Conservation (phyloP, 2,113 vertebrate species). For the Irena cyanogastra region DNA sequence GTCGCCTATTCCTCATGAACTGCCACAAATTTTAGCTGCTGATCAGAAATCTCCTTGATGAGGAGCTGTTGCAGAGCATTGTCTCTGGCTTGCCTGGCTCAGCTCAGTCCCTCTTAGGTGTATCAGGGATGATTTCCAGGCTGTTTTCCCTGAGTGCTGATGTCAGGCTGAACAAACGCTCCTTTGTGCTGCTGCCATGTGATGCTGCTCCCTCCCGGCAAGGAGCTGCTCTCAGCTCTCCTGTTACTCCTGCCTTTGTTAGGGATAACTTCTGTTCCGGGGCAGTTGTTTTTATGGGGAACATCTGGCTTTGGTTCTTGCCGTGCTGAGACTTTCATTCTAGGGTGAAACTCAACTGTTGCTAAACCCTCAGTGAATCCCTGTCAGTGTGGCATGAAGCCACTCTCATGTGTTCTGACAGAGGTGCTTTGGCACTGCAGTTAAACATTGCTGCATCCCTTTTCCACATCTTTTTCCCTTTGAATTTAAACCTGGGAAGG, state of each 20-base stretch:
- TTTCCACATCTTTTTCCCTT: neutral
- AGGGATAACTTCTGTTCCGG: neutral
- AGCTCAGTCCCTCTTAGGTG: neutral
- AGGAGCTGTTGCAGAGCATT: neutral
- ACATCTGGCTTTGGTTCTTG: neutral
- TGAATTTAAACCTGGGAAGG: neutral
- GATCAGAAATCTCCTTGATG: accelerated
- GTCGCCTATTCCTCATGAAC: accelerated
- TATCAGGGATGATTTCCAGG: neutral
- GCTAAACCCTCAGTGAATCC: neutral
- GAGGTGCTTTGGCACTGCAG: neutral
- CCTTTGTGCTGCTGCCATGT: neutral
- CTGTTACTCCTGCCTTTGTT: neutral
- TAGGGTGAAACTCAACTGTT: neutral
- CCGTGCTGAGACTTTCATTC: neutral
- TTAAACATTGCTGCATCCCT: neutral
- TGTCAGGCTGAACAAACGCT: neutral
- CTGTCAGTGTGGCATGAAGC: accelerated
- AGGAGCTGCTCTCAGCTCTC: neutral
- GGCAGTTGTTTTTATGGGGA: neutral
- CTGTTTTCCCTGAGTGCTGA: neutral
- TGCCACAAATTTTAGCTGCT: neutral
- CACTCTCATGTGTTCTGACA: accelerated
- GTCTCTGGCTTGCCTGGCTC: neutral
- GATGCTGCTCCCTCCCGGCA: neutral